These are phyloP conservation scores for Gortyna flavago DNA, from an alignment of 2,888 invertebrate species.

Conservation along the genomic window DNA sequence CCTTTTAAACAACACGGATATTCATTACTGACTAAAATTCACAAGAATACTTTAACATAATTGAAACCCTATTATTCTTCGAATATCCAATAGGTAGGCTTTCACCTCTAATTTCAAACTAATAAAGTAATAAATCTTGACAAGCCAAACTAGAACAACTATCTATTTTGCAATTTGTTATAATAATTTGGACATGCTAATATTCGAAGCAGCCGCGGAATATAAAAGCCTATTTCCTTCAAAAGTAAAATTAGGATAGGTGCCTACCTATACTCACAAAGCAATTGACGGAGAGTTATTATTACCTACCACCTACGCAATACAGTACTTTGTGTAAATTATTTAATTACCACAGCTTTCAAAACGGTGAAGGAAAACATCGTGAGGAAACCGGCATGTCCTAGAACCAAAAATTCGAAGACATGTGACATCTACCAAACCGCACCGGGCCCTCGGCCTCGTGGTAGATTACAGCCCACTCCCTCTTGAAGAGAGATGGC, in stretches of 20 bases:
- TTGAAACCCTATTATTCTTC: background rate
- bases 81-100: background rate
- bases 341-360: too few species aligned
- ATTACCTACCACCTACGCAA: background rate
- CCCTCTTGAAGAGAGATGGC: too few species aligned
- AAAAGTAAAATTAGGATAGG: background rate
- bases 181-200: slow-evolving; percentile 10
- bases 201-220: background rate
- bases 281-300: slow-evolving; percentile 1
- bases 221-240: background rate
- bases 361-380: too few species aligned
- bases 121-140: slow-evolving; percentile 15
- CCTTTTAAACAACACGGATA: background rate
- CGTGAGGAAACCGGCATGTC: too few species aligned
- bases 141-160: slow-evolving; percentile 7
- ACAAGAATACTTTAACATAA: background rate
- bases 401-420: too few species aligned
- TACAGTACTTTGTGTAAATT: background rate
- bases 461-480: too few species aligned
- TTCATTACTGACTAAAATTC: too few species aligned
- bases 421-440: too few species aligned
- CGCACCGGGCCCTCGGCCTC: too few species aligned
- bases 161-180: background rate
- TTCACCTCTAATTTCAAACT: background rate
- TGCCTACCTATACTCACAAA: background rate